phyloP scores from a whole-genome alignment of 2,113 vertebrate species.

The Indicator indicator region DNA sequence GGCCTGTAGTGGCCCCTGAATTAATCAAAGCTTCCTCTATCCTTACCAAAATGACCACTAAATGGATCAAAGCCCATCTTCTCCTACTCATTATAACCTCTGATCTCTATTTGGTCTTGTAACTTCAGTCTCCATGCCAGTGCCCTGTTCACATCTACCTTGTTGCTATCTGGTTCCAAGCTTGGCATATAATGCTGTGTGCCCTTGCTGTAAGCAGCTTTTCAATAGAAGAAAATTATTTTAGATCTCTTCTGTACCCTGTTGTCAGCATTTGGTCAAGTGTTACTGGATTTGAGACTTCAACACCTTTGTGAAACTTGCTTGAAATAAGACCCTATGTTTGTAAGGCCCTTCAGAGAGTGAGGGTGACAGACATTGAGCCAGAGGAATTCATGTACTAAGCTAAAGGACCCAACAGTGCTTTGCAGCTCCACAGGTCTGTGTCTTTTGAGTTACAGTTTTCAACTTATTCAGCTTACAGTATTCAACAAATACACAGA shows the following conservation, averaged over 20 bases:
- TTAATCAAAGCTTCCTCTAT: background rate
- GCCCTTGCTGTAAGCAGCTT: background rate
- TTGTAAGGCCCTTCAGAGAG: background rate
- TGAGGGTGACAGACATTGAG: accelerated
- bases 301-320: background rate
- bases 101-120: background rate
- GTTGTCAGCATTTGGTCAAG: background rate
- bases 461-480: background rate
- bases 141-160: background rate
- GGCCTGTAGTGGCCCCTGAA: background rate
- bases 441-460: constrained; percentile 1
- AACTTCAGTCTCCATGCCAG: accelerated
- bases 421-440: background rate
- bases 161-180: background rate
- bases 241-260: background rate
- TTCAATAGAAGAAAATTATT: background rate
- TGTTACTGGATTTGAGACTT: background rate
- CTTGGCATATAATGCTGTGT: accelerated
- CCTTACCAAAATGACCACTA: background rate
- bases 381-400: background rate
- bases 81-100: background rate
- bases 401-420: background rate
- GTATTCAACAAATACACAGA: background rate
- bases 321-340: background rate
- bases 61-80: background rate